Evolutionary conservation across 2,888 invertebrate species (phyloP), one percentile per base, ranked within the genome.

Genomic region (Tiliacea aurago): DNA sequence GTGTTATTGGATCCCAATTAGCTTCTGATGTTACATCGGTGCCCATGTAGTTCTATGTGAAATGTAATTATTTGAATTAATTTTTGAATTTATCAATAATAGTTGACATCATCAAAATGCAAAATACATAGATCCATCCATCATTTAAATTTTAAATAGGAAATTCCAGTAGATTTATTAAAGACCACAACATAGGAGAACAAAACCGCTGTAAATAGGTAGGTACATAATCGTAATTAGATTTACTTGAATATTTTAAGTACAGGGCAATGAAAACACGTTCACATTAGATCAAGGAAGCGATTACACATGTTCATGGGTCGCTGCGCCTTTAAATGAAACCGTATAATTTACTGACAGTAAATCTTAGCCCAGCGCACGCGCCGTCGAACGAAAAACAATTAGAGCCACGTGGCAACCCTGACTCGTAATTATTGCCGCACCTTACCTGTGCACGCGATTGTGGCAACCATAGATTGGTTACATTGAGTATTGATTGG

Each of bases 361-460:
- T 93, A 92, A 91, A 91, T 91, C 90, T 89, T 87, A 80, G 84
- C 77, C 81, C 83, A 68, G 84, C 85, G 87, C 84, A 76, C 73
- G 82, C 86, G 87, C 79, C 85, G 86, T 81, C 83, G 83, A 87
- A 87, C 81, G 87, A 88, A 88, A 92, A 93, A 93, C 94, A 94
- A 94, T 95, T 94, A 93, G 78, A 49, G 91, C 80, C 95, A 93
- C 95, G 96, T 94, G 95, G 68, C 91, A 85, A 71, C 88, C 89
- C 90, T 89, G 89, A 86, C 87, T 87, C 59, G 74, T 84, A 88
- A 90, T 93, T 91, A 87, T 84, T 82, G 84, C 80, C 85, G 74
- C 84, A 81, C 87, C 85, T 91, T 89, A 91, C 91, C 90, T 90
- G 88, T 70, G 78, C 89, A 84, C 87, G 89, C 86, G 81, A 86